phyloP scores from a whole-genome alignment of 2,888 invertebrate genomes.

The Agrotis ipsilon region DNA sequence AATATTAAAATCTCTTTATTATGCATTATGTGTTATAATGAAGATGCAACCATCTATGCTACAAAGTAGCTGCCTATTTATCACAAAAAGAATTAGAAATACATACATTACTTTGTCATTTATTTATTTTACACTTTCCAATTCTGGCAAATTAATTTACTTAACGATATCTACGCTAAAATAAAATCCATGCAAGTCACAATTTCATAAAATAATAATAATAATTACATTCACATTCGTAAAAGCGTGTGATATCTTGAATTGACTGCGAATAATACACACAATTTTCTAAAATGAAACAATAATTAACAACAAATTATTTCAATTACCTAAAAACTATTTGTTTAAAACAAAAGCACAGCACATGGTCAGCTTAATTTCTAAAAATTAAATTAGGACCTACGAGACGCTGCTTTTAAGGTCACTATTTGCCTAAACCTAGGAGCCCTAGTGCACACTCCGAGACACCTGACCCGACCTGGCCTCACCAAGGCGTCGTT shows the following conservation, averaged over 20 bases:
- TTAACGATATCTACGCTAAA: conserved; percentile 77
- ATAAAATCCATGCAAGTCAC: conserved; percentile 76
- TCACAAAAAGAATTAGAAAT: conserved; percentile 85
- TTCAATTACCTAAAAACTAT: conserved; percentile 88
- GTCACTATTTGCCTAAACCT: conserved; percentile 85
- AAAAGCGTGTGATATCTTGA: conserved; percentile 85
- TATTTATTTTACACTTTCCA: conserved; percentile 80
- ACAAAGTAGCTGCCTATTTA: conserved; percentile 88
- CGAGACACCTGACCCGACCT: conserved; percentile 71
- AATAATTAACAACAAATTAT: conserved; percentile 86
- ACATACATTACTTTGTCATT: conserved; percentile 85
- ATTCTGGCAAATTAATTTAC: conserved; percentile 84
- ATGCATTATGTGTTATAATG: conserved; percentile 85
- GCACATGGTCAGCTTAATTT: conserved; percentile 90
- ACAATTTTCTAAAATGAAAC: conserved; percentile 81
- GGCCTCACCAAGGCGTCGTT: conserved; percentile 58
- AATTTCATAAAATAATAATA: conserved; percentile 74
- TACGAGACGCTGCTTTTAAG: conserved; percentile 83
- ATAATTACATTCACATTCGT: conserved; percentile 77
- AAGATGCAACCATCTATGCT: conserved; percentile 85
- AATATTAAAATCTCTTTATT: conserved; percentile 90
- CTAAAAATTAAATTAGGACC: conserved; percentile 88
- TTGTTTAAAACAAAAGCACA: conserved; percentile 91
- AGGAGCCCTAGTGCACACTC: conserved; percentile 86
- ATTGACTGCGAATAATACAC: conserved; percentile 89